Base-by-base conservation (phyloP, 2,797 vertebrate genomes). In the Acropternis orthonyx region DNA sequence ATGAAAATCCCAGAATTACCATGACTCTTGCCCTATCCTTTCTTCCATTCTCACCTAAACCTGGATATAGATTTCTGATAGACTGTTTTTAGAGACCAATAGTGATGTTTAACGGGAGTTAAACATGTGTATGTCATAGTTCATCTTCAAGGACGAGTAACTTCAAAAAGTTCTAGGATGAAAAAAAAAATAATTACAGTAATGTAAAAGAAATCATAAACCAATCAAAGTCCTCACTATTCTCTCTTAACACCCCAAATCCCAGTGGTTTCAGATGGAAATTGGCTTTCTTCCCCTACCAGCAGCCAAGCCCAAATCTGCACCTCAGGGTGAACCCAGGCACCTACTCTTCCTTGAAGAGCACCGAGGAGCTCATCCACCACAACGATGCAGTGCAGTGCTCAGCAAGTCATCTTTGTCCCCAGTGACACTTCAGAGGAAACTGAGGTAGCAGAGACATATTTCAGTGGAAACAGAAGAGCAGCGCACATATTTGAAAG, bases 331-430 rank as follows among this genome's bases (percentile, higher is more conserved):
- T 1, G 2, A 91, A 34, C 17, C 43, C 37, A 81, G 36, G 43
- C 14, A 66, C 4, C 16, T 22, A 26, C 8, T 55, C 68, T 43
- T 67, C 81, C 78, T 19, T 85, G 44, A 89, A 83, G 30, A 51
- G 49, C 75, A 74, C 37, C 1, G 1, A 63, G 78, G 34, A 77
- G 27, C 62, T 61, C 46, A 51, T 28, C 26, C 24, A 68, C 5
- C 0, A 1, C 36, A 88, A 39, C 43, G 69, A 44, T 1, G 1
- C 66, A 81, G 11, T 2, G 13, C 2, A 16, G 65, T 18, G 54
- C 28, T 61, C 37, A 46, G 54, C 30, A 81, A 58, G 27, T 44
- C 66, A 39, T 27, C n/a, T 32, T n/a, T 67, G 39, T 48, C n/a
- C 32, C 49, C 61, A 24, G 2, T 16, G 58, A 80, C 28, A 62